phyloP scores from a whole-genome alignment of 2,113 vertebrate genomes.

The Sapayoa aenigma region DNA sequence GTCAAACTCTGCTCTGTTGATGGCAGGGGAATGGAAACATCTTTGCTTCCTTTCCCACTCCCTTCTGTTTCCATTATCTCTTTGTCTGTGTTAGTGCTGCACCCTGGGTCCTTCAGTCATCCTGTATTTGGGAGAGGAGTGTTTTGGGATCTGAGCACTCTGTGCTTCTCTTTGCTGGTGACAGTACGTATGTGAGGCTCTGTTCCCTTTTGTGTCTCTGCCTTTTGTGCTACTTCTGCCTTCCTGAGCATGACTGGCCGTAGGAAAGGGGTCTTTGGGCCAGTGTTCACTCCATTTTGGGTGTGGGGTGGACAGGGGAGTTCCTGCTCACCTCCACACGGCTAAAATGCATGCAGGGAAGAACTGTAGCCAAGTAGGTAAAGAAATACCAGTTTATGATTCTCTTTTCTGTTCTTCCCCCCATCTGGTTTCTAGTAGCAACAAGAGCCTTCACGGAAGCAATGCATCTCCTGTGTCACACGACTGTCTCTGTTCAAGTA shows the following conservation, averaged over 20 bases:
- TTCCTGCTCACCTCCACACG: neutral
- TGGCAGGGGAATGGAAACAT: accelerated
- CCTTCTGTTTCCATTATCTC: neutral
- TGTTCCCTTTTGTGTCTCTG: neutral
- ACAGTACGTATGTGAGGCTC: neutral
- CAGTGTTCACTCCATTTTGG: neutral
- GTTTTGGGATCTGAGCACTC: neutral
- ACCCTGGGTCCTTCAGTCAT: neutral
- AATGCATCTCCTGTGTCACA: neutral
- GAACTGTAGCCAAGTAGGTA: neutral
- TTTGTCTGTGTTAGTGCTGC: neutral
- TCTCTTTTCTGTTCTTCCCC: neutral
- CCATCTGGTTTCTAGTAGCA: constrained; percentile 66
- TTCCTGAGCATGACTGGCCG: neutral
- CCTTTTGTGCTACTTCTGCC: neutral
- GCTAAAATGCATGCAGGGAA: neutral
- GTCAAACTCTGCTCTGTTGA: neutral
- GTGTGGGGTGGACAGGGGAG: accelerated
- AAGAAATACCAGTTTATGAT: neutral
- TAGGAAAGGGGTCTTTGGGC: neutral
- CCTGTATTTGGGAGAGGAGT: neutral
- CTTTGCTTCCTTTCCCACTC: neutral
- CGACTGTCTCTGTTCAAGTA: neutral
- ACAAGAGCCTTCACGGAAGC: constrained; percentile 44
- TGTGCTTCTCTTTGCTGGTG: neutral